Base-by-base conservation (phyloP, 2,888 invertebrate genomes). In the Rugalucina vietnamica region DNA sequence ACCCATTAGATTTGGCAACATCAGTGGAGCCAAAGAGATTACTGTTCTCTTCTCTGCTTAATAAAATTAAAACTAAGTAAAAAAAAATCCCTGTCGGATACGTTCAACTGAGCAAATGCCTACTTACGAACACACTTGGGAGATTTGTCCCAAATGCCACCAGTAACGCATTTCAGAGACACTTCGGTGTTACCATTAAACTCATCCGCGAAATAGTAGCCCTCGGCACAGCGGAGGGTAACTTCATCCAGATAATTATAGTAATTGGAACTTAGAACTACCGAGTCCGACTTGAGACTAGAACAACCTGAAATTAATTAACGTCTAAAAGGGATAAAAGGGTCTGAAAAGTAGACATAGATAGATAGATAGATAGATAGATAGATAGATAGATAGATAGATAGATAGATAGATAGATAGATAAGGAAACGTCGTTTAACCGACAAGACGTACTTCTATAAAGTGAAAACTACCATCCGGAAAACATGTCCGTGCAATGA, bases 111-210 rank as follows among this genome's bases (percentile, higher is more conserved):
- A n/a, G n/a, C n/a, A n/a, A n/a, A n/a, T n/a, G n/a, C n/a, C n/a
- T 50, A 87, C 89, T 86, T 86, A 90, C 90, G 87, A 39, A 74
- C 65, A 84, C 90, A 90, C 1, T 39, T 43, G 29, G 90, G 89
- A 24, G 75, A 8, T 21, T 75, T 76, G 37, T 87, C 85, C 90
- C 90, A 93, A 0, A 37, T 29, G 0, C 92, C 93, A 1, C 88
- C 91, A n/a, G 73, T 34, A 43, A 50, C 37, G 83, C 93, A 93
- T 14, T 75, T 82, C 27, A 92, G 57, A 0, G 71, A 73, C n/a
- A 92, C 85, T 12, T 77, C 79, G 12, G 73, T 54, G 57, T 75
- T 29, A 10, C 84, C 84, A 0, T 34, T 24, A 74, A 88, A 88
- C 1, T 79, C 76, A 0, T 81, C 86, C 10, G 83, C 76, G 36